Conservation (phyloP, 2,113 vertebrate species). For the Stictonetta naevosa region DNA sequence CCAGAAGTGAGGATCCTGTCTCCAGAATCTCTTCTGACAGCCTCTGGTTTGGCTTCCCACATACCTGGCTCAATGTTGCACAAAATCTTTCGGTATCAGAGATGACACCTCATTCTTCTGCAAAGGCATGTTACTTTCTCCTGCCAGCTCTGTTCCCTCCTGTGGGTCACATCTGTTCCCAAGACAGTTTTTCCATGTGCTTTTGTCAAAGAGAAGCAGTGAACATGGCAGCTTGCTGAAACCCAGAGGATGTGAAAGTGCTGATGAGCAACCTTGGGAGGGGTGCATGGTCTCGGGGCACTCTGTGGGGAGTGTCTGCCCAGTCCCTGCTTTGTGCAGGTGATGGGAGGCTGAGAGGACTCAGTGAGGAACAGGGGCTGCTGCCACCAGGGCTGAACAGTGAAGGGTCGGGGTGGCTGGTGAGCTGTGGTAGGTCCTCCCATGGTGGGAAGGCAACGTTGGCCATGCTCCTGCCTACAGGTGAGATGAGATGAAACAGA, state of each 20-base stretch:
- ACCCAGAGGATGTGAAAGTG: not conserved
- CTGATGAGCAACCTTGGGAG: not conserved
- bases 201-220: not conserved
- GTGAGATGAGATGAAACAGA: not conserved
- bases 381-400: not conserved
- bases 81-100: not conserved
- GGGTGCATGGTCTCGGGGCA: not conserved
- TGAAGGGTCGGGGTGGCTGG: not conserved
- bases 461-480: fast-evolving
- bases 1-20: not conserved
- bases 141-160: not conserved
- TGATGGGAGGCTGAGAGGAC: not conserved
- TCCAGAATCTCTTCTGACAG: not conserved
- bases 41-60: not conserved
- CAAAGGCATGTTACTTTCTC: fast-evolving
- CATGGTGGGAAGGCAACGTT: not conserved
- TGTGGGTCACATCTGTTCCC: not conserved
- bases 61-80: fast-evolving
- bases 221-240: not conserved
- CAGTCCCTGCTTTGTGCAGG: not conserved
- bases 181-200: not conserved
- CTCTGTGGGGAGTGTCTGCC: fast-evolving
- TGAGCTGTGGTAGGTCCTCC: not conserved
- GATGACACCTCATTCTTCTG: fast-evolving
- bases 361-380: not conserved